Percentiles rank a stretch among this genome's conserved stretches.
Conservation (phyloP, 2,113 vertebrate species). For the Oreochromis aureus region DNA sequence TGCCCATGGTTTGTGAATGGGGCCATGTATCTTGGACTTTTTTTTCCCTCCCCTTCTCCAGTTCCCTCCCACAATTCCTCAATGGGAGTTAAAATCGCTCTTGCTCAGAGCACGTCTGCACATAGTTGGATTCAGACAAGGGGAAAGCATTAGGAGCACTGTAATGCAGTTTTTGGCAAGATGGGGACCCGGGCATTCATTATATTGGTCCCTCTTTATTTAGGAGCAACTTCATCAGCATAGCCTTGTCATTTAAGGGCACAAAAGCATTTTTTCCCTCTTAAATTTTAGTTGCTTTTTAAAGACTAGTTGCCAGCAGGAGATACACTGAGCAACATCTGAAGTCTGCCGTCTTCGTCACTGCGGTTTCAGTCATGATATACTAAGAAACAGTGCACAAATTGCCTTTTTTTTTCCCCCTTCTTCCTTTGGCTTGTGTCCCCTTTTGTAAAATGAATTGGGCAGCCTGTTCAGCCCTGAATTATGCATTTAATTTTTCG, state of each 20-base stretch:
- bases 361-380: not conserved
- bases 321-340: not conserved
- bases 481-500: conserved; percentile 33
- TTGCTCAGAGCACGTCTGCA: not conserved
- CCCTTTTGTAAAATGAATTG: conserved; percentile 23
- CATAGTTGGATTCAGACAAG: conserved; percentile 26
- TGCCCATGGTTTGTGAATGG: conserved; percentile 1
- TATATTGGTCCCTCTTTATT: conserved; percentile 43
- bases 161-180: conserved; percentile 59
- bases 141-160: conserved; percentile 23
- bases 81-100: conserved; percentile 25
- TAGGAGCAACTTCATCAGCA: conserved; percentile 43
- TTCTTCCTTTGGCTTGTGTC: not conserved
- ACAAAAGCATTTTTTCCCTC: not conserved
- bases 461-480: conserved; percentile 4
- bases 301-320: not conserved
- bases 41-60: not conserved
- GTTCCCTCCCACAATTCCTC: conserved; percentile 10
- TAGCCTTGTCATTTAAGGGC: conserved; percentile 52
- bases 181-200: conserved; percentile 19
- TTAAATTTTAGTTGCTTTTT: not conserved
- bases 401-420: not conserved
- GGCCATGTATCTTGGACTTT: not conserved
- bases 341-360: not conserved
- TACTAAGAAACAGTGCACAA: not conserved